Evolutionary conservation across 2,888 invertebrate genomes (phyloP), one percentile per base, ranked within the genome.

Genomic region (Metacarcinus magister): DNA sequence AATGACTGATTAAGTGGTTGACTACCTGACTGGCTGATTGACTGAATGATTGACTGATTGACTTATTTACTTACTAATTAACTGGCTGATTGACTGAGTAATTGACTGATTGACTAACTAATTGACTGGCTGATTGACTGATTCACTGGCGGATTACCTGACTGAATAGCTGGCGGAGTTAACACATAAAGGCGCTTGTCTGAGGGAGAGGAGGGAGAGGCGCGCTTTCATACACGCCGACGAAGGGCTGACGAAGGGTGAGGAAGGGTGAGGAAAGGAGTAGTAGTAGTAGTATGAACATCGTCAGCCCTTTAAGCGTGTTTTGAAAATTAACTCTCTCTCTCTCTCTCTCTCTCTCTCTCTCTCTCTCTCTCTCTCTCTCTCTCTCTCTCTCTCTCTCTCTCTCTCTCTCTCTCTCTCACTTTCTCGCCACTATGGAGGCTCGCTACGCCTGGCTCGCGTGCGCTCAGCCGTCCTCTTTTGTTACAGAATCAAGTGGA

Each of bases 401-500:
- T 91, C 91, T 91, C 91, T 91, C 91, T 91, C 91, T 91, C 91
- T 91, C 91, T 91, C 44, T 91, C 91, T 91, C 44, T 91, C 91
- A 43, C 39, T 90, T 39, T 90, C 32, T 32, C 44, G 39, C 39
- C 39, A 39, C 39, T 23, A 60, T 5, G 60, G 60, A 60, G 23
- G 60, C 60, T 60, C 60, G 23, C 60, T 2, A 0, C 10, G 60
- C 60, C 60, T 4, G 3, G 60, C 23, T 19, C 60, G 60, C n/a
- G 39, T 94, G 94, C 43, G 89, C 94, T 94, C n/a, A 94, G 82
- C 46, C 23, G 32, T 7, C n/a, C 67, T 94, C 82, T 94, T 95
- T 54, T 90, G 23, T 95, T 95, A 44, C 95, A 95, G 95, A 89
- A 60, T 28, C n/a, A 32, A 60, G 46, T 96, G 39, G 91, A 94